phyloP scores from a whole-genome alignment of 2,797 vertebrate genomes.

The Semaprochilodus insignis region DNA sequence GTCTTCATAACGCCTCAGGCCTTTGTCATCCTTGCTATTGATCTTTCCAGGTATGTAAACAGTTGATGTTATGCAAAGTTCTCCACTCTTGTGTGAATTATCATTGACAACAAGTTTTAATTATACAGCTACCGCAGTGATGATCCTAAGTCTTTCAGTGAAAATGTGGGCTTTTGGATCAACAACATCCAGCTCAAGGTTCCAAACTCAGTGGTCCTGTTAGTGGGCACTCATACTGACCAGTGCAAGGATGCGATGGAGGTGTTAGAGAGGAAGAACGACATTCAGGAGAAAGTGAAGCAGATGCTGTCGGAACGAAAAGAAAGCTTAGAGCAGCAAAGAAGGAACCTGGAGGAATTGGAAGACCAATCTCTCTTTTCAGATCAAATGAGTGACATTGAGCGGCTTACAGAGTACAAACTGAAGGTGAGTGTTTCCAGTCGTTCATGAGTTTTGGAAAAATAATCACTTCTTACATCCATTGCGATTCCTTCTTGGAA shows the following conservation, averaged over 20 bases:
- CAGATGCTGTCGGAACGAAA: slow-evolving; percentile 69
- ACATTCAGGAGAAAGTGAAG: slow-evolving; percentile 70
- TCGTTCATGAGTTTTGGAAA: not conserved
- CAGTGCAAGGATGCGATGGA: slow-evolving; percentile 69
- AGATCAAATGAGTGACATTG: slow-evolving; percentile 75
- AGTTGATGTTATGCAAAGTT: not conserved
- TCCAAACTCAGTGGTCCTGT: slow-evolving; percentile 78
- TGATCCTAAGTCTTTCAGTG: slow-evolving; percentile 69
- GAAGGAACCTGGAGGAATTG: slow-evolving; percentile 67
- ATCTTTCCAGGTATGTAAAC: slow-evolving; percentile 73
- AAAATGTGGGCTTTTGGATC: slow-evolving; percentile 81
- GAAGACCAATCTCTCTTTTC: slow-evolving; percentile 63
- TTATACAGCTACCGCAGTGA: slow-evolving; percentile 61
- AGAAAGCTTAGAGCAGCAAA: slow-evolving; percentile 68
- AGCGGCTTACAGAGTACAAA: slow-evolving; percentile 68
- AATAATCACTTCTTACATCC: not conserved
- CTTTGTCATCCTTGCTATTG: slow-evolving; percentile 75
- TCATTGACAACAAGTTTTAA: not conserved
- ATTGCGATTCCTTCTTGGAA: not conserved
- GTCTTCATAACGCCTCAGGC: slow-evolving; percentile 82
- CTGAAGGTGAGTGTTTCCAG: slow-evolving; percentile 64
- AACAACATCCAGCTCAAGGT: slow-evolving; percentile 79
- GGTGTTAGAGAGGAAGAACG: slow-evolving; percentile 68
- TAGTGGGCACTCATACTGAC: slow-evolving; percentile 78
- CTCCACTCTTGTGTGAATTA: not conserved